These are phyloP conservation scores for Barnardius zonarius DNA, from an alignment of 2,113 vertebrate species.

Conservation along the genomic window DNA sequence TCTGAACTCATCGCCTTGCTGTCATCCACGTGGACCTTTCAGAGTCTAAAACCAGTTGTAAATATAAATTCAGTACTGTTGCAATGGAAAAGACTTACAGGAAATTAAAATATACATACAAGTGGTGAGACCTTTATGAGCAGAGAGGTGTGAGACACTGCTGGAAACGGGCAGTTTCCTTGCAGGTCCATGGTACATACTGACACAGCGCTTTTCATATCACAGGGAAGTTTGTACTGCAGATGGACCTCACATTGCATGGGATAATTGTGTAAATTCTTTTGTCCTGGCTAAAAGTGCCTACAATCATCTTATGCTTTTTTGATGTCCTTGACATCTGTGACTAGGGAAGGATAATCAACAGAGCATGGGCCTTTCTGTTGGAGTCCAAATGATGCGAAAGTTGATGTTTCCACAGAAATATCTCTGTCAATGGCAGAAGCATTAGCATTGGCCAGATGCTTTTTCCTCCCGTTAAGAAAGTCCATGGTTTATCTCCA, in stretches of 20 bases:
- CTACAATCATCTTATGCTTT: not conserved
- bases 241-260: not conserved
- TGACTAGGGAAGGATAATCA: not conserved
- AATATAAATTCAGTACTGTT: not conserved
- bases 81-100: not conserved
- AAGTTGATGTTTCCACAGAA: not conserved
- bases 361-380: not conserved
- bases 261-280: not conserved
- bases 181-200: not conserved
- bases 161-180: not conserved
- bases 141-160: not conserved
- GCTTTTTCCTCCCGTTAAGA: not conserved
- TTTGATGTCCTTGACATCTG: not conserved
- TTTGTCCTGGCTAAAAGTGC: not conserved
- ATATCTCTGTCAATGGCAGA: not conserved
- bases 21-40: not conserved
- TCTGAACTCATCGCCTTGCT: not conserved
- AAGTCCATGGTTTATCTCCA: not conserved
- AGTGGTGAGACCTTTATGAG: not conserved
- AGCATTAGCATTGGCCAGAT: not conserved
- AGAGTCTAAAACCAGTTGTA: not conserved
- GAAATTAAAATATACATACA: not conserved
- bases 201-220: not conserved
- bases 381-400: not conserved
- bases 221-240: not conserved